phyloP scores from a whole-genome alignment of 2,113 vertebrate genomes.

The Rhinopomastus cyanomelas region DNA sequence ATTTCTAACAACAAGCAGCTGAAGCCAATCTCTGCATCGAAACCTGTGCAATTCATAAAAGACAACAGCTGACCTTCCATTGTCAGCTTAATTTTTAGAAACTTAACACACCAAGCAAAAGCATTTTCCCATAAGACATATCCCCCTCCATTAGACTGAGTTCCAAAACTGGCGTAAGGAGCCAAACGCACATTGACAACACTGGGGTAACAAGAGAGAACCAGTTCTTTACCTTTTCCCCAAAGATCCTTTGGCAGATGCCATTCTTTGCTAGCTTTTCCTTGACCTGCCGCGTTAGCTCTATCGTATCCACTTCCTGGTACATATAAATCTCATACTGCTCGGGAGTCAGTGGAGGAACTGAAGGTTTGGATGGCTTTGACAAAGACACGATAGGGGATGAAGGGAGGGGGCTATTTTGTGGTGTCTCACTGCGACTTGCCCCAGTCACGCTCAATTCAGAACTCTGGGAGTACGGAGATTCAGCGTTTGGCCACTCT shows the following conservation, averaged over 20 bases:
- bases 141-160: not conserved
- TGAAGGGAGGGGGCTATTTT: conserved; percentile 86
- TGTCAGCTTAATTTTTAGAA: not conserved
- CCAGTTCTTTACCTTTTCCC: conserved; percentile 85
- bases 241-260: conserved; percentile 92
- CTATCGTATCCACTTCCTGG: conserved; percentile 91
- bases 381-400: conserved; percentile 81
- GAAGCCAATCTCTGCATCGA: not conserved
- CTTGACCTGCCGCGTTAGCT: conserved; percentile 90
- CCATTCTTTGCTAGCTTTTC: conserved; percentile 93
- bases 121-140: not conserved
- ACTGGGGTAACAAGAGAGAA: conserved; percentile 44
- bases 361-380: conserved; percentile 84
- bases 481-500: conserved; percentile 86
- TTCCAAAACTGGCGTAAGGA: not conserved
- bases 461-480: conserved; percentile 85
- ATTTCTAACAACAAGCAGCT: not conserved
- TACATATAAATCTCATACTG: conserved; percentile 95
- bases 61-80: rapidly evolving
- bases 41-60: not conserved
- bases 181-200: not conserved
- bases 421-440: conserved; percentile 84
- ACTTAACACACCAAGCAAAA: not conserved
- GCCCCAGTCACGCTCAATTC: conserved; percentile 84
- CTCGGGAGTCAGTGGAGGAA: conserved; percentile 87